Evolutionary conservation across 2,113 vertebrate species (phyloP).

Genomic region (Pedetes capensis): DNA sequence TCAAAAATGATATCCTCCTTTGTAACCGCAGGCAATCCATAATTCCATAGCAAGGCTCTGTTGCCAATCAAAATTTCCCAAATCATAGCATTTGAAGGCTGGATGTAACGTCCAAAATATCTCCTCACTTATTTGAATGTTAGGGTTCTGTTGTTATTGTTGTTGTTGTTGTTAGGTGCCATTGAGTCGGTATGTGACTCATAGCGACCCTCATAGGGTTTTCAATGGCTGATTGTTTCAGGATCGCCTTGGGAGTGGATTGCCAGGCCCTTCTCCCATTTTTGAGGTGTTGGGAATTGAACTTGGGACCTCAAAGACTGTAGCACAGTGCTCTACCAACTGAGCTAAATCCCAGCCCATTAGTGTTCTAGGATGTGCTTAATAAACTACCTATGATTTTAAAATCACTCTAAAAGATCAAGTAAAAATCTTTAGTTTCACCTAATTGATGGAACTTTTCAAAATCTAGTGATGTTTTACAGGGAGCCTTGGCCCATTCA

Average conservation of each 20-base stretch:
- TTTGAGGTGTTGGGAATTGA: too few species aligned
- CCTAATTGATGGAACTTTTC: neutral
- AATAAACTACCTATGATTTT: neutral
- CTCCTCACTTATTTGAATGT: neutral
- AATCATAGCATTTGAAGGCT: neutral
- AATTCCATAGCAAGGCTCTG: neutral
- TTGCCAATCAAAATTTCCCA: neutral
- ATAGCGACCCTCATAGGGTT: too few species aligned
- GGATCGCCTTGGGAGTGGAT: too few species aligned
- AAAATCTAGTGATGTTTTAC: neutral
- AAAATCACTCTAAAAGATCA: conserved; percentile 22
- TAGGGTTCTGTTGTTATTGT: too few species aligned
- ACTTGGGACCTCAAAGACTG: too few species aligned
- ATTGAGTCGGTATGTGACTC: too few species aligned
- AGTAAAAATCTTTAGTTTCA: neutral
- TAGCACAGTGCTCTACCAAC: too few species aligned
- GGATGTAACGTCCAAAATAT: neutral
- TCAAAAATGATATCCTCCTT: conserved; percentile 50
- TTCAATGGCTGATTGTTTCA: too few species aligned
- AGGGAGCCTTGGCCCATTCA: neutral
- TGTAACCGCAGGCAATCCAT: neutral
- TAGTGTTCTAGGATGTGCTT: neutral
- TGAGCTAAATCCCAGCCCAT: too few species aligned
- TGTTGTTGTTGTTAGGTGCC: too few species aligned
- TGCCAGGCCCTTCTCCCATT: too few species aligned